Base-by-base conservation (phyloP, 2,113 vertebrate species). In the Labeo rohita region DNA sequence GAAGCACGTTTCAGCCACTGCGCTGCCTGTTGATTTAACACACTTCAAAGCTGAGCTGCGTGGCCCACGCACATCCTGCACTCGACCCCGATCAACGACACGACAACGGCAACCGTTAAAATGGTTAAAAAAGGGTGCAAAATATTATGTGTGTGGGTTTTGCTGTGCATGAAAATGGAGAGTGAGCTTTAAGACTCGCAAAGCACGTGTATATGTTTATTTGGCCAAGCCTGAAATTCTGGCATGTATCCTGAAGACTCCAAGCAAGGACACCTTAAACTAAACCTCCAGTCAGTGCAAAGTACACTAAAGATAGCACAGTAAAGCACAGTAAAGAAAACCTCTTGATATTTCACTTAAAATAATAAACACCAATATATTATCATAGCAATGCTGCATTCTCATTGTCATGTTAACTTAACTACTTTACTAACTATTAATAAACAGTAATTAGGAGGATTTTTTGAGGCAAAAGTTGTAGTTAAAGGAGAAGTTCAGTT, bases 11-110 rank as follows among this genome's bases (percentile, higher is more conserved):
- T 85, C 18, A 85, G 70, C 39, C 34, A 70, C 76, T 81, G 81
- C 6, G 50, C 66, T 34, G 23, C 80, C 68, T 74, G 81, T 85
- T 84, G 85, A 80, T 83, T 50, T 86, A 79, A 77, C 76, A 54
- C 73, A 85, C 89, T 89, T 89, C 84, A 88, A 87, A 89, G 87
- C 70, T 36, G 59, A 68, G 59, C 63, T 77, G 73, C 34, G 78
- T 85, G 80, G 66, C 77, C 75, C 39, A 81, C 66, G 13, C 76
- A 75, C 49, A 78, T 56, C 23, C 76, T 76, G 63, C 78, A 13
- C 54, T 61, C 45, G 11, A 72, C 54, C 54, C 28, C n/a, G 1
- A 77, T 21, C 63, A 79, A 39, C 13, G 47, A 66, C 45, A 21
- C 77, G 47, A 80, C n/a, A 86, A 68, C 9, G 63, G 49, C 23